Conservation (phyloP, 2,113 vertebrate genomes). For the Apistogramma diplotaenia region DNA sequence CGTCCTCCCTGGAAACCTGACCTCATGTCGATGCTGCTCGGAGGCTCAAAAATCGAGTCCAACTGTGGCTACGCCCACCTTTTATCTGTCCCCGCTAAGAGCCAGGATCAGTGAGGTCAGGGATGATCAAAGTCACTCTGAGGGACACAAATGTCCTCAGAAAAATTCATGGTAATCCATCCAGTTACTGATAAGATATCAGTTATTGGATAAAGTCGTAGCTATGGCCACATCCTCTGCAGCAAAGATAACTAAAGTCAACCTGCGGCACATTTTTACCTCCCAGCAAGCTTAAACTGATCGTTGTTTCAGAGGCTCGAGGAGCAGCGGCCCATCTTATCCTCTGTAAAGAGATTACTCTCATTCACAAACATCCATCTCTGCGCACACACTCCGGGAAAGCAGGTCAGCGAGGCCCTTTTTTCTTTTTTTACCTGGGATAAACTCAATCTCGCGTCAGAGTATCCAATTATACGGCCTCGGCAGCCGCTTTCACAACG, state of each 20-base stretch:
- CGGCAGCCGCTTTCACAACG: conserved; percentile 26
- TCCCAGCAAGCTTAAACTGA: background rate
- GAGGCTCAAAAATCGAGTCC: rapidly evolving
- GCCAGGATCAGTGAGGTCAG: background rate
- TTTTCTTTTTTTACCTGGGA: conserved; percentile 19
- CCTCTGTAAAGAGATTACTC: conserved; percentile 38
- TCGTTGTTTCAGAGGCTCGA: conserved; percentile 11
- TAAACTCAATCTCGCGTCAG: conserved; percentile 63
- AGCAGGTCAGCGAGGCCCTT: background rate
- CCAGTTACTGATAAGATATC: background rate
- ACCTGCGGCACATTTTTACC: background rate
- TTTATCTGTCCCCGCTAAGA: background rate
- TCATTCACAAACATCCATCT: conserved; percentile 52
- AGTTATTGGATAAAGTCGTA: background rate
- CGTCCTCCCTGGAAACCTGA: background rate
- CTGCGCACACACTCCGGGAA: background rate
- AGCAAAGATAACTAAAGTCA: background rate
- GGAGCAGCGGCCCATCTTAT: background rate
- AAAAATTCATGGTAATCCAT: background rate
- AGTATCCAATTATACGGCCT: conserved; percentile 53
- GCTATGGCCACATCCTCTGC: background rate
- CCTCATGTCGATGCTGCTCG: rapidly evolving
- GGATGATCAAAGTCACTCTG: background rate
- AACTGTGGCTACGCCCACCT: background rate
- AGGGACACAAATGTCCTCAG: background rate